These are phyloP conservation scores for Zophobas atratus DNA, from an alignment of 1,140 invertebrate species.

Conservation along the genomic window DNA sequence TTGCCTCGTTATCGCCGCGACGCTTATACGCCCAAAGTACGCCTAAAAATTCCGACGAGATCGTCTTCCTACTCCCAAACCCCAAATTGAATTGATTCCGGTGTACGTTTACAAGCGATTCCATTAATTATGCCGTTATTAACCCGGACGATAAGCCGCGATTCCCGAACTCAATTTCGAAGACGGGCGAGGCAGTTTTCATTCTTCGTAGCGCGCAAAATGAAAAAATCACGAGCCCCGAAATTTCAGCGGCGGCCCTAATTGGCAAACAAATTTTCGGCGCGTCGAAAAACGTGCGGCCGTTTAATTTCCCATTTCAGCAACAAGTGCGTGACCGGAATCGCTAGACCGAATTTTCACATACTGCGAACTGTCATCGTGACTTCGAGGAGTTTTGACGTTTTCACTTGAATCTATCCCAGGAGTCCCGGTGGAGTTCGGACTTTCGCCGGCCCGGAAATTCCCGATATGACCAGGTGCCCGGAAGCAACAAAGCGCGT, in stretches of 20 bases:
- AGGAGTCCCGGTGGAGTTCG: not conserved
- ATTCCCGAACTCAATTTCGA: constrained; percentile 11
- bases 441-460: not conserved
- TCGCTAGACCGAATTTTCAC: constrained; percentile 25
- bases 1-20: constrained; percentile 16
- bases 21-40: constrained; percentile 3
- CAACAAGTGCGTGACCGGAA: constrained; percentile 24
- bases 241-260: too few species aligned
- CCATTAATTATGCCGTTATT: constrained; percentile 37
- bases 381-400: not conserved
- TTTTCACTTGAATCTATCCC: not conserved
- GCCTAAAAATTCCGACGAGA: constrained; percentile 14
- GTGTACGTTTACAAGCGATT: constrained; percentile 29
- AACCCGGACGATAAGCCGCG: constrained; percentile 5
- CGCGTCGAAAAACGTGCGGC: not conserved
- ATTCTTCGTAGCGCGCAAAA: constrained; percentile 10
- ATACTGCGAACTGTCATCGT: constrained; percentile 8
- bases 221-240: not conserved
- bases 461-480: constrained; percentile 43
- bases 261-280: not conserved
- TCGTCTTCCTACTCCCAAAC: constrained; percentile 29
- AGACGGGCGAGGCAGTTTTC: not conserved
- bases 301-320: constrained; percentile 8
- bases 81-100: constrained; percentile 32
- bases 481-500: constrained; percentile 50